Conservation (phyloP, 2,888 invertebrate genomes). For the Lysandra coridon region DNA sequence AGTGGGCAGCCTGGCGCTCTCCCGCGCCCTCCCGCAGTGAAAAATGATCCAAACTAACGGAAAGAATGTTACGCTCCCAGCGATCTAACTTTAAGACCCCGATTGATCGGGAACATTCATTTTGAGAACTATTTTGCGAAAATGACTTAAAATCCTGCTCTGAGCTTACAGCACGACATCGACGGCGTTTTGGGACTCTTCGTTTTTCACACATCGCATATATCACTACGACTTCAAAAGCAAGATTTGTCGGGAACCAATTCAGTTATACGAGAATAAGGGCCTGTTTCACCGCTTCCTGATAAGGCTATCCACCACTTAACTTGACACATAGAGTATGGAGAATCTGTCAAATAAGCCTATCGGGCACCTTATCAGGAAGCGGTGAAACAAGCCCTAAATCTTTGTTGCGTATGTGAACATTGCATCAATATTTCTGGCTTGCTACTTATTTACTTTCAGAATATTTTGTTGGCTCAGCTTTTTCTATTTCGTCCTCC, state of each 20-base stretch:
- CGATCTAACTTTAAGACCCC: not conserved
- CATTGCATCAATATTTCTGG: not conserved
- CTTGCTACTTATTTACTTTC: not conserved
- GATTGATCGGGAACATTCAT: conserved; percentile 11
- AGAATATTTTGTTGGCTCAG: not conserved
- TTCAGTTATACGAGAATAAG: no score
- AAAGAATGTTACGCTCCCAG: not conserved
- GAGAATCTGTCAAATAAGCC: no score
- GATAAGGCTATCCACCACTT: no score
- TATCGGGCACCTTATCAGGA: no score
- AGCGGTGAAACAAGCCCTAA: no score
- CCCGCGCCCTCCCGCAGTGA: not conserved
- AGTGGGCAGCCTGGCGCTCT: not conserved
- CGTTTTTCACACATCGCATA: not conserved
- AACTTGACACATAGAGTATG: no score
- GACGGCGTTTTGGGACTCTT: not conserved
- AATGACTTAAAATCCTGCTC: not conserved
- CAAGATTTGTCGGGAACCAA: no score
- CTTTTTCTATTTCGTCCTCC: not conserved
- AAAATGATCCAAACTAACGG: not conserved
- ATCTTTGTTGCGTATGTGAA: not conserved
- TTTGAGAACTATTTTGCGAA: not conserved
- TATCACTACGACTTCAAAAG: no score
- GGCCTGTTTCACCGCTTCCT: no score
- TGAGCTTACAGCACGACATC: not conserved